Percentiles rank a stretch among this genome's conserved stretches.
Evolutionary conservation across 2,888 invertebrate genomes (phyloP).

Genomic region (Eulithis testata): DNA sequence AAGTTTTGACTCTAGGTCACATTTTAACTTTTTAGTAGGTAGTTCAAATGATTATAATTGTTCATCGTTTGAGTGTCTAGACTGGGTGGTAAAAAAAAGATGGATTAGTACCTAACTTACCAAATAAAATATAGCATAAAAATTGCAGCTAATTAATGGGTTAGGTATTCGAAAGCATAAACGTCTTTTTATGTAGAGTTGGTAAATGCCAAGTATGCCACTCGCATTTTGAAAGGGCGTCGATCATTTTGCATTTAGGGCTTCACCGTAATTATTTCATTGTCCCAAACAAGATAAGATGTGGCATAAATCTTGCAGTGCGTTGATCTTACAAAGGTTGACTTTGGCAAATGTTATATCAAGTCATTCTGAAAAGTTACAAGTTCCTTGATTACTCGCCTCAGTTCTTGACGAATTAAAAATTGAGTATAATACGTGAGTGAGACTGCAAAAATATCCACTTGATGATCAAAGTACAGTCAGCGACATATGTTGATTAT

Average conservation of each 20-base stretch:
- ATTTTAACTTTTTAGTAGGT: slow-evolving; percentile 18
- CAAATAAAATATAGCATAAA: background rate
- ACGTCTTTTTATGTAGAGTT: background rate
- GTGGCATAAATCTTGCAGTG: slow-evolving; percentile 40
- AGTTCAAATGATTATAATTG: slow-evolving; percentile 16
- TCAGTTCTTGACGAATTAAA: slow-evolving; percentile 33
- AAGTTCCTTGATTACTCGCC: background rate
- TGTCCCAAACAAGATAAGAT: slow-evolving; percentile 38
- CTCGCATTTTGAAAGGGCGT: slow-evolving; percentile 2
- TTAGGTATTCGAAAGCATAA: background rate
- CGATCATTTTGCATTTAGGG: slow-evolving; percentile 8
- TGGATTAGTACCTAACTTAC: slow-evolving; percentile 8
- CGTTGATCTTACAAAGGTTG: slow-evolving; percentile 46
- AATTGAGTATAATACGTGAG: slow-evolving; percentile 11
- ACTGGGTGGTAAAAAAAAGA: slow-evolving; percentile 33
- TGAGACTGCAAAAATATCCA: slow-evolving; percentile 10
- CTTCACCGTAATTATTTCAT: slow-evolving; percentile 25
- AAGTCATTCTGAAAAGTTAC: slow-evolving; percentile 15
- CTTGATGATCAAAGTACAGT: slow-evolving; percentile 10
- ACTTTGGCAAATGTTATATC: slow-evolving; percentile 36
- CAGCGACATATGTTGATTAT: too few species aligned
- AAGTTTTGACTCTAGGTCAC: slow-evolving; percentile 4
- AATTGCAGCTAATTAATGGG: background rate
- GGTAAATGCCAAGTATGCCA: background rate
- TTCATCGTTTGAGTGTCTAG: slow-evolving; percentile 29